phyloP scores from a whole-genome alignment of 2,797 vertebrate genomes.

The Rhynchotus rufescens region DNA sequence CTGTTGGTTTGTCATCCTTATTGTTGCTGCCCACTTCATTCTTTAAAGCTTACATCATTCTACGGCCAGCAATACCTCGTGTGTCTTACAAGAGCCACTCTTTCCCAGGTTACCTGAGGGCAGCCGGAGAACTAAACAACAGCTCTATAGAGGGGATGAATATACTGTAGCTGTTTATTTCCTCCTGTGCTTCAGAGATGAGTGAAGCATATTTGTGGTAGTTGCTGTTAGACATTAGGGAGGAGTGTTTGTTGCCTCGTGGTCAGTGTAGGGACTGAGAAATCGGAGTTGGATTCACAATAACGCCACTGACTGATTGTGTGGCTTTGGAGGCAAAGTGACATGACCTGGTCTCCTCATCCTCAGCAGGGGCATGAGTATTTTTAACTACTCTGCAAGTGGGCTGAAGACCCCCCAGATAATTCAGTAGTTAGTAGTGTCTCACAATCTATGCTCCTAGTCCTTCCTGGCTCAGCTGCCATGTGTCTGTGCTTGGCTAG shows the following conservation, averaged over 20 bases:
- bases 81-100: constrained; percentile 9
- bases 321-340: not conserved
- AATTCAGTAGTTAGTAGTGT: not conserved
- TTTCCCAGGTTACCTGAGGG: constrained; percentile 62
- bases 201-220: constrained; percentile 58
- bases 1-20: constrained; percentile 21
- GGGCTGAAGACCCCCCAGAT: not conserved
- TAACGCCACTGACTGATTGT: not conserved
- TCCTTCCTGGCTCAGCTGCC: not conserved
- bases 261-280: not conserved
- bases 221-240: constrained; percentile 52
- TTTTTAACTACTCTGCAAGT: not conserved
- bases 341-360: not conserved
- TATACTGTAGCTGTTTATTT: constrained; percentile 61
- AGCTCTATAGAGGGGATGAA: constrained; percentile 6
- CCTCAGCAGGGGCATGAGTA: not conserved
- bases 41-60: constrained; percentile 38
- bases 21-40: constrained; percentile 30
- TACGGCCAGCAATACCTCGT: not conserved
- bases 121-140: constrained; percentile 22
- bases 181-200: constrained; percentile 11
- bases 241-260: constrained; percentile 26
- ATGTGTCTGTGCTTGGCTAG: accelerated
- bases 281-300: not conserved
- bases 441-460: not conserved